phyloP scores from a whole-genome alignment of 2,888 invertebrate species.

The Prenolepis imparis region DNA sequence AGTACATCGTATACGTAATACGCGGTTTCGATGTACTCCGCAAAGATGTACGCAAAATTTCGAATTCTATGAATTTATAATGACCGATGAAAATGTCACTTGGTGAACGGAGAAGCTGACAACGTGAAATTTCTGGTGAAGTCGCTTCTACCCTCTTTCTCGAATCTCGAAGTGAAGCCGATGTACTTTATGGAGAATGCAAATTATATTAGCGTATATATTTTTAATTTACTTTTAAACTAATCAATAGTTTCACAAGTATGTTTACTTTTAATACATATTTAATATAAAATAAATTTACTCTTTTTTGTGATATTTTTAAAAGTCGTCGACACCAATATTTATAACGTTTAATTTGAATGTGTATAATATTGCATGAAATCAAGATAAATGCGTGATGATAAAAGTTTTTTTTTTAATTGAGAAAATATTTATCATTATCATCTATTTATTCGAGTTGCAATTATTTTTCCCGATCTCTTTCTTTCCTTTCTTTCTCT shows the following conservation, averaged over 20 bases:
- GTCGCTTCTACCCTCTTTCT: neutral
- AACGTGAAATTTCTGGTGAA: slow-evolving; percentile 15
- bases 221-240: slow-evolving; percentile 33
- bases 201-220: neutral
- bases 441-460: neutral
- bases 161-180: neutral
- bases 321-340: neutral
- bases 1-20: slow-evolving; percentile 20
- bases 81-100: slow-evolving; percentile 21
- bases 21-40: neutral
- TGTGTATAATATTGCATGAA: neutral
- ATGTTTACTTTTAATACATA: neutral
- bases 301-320: neutral
- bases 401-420: neutral
- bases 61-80: slow-evolving; percentile 53
- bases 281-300: neutral
- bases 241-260: neutral
- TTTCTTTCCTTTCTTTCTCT: neutral
- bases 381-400: neutral
- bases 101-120: neutral
- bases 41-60: slow-evolving; percentile 33
- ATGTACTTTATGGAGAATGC: neutral
- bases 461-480: neutral
- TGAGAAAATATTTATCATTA: neutral
- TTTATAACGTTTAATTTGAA: neutral